phyloP scores from a whole-genome alignment of 2,797 vertebrate genomes.

The Anguilla pacifica region DNA sequence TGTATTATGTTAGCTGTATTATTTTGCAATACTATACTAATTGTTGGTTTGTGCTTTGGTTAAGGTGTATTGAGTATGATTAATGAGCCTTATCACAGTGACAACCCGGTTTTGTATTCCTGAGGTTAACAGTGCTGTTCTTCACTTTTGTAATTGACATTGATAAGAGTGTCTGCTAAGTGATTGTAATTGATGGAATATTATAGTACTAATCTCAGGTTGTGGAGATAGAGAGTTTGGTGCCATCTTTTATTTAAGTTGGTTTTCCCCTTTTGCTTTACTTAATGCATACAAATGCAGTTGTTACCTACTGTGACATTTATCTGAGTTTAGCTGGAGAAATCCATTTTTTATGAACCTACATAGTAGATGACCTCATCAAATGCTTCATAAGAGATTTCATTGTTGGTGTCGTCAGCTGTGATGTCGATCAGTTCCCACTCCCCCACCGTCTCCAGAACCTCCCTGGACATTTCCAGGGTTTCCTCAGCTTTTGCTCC shows the following conservation, averaged over 20 bases:
- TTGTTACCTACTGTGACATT: background rate
- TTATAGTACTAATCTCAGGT: background rate
- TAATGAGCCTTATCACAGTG: too few species aligned
- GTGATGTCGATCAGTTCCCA: conserved; percentile 72
- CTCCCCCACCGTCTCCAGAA: conserved; percentile 70
- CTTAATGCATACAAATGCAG: too few species aligned
- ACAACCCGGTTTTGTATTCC: too few species aligned
- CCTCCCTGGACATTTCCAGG: conserved; percentile 40
- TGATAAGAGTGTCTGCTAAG: background rate
- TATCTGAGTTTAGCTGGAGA: background rate
- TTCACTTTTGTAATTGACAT: background rate
- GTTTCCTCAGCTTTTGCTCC: conserved; percentile 39
- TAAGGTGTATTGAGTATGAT: too few species aligned
- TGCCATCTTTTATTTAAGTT: too few species aligned
- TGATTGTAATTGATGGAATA: background rate
- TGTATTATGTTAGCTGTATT: too few species aligned
- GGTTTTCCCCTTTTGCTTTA: too few species aligned
- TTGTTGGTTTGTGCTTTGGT: too few species aligned
- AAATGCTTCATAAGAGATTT: accelerated
- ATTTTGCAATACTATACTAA: too few species aligned
- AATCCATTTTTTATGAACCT: background rate
- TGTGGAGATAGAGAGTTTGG: too few species aligned
- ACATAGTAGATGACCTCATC: conserved; percentile 32
- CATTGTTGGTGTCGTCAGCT: background rate
- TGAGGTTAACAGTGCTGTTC: background rate